Evolutionary conservation across 1,140 invertebrate genomes (phyloP), one percentile per base, ranked within the genome.

Genomic region (Drosophila azteca): DNA sequence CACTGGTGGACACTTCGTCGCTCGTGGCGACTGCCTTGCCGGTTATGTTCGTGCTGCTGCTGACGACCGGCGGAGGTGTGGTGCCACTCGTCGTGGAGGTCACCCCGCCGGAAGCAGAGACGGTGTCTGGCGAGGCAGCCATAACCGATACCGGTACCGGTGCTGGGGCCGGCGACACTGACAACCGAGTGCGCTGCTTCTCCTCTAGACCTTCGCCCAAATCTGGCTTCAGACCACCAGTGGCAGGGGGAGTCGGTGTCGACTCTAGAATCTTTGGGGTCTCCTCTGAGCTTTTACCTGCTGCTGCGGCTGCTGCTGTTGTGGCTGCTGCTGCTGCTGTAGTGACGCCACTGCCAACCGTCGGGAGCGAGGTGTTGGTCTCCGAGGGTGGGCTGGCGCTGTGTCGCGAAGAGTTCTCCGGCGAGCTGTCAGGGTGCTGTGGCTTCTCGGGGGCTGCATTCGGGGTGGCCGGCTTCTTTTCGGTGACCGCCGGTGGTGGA

Each of bases 71-170:
- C 43, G 90, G 90, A 8, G 90, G 65, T 29, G 70, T 85, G 52
- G 71, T 83, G 66, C 90, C 90, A 73, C 90, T 85, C 15, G 90
- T 91, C 13, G 90, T 91, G 22, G 90, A 91, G 1, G 90, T 91
- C 24, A 91, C 90, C n/a, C 81, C 82, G 11, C 67, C 85, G 11
- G 81, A 63, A 22, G 72, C 51, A 26, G 67, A 82, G 17, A 73
- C 72, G 1, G 66, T 77, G 46, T 90, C 90, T 6, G 90, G 73
- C 9, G 89, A 77, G 15, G 57, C 22, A 4, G 7, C 66, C 3
- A 13, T 31, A 35, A 68, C 24, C 3, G n/a, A 22, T 15, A 55
- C 67, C 0, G 51, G 43, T 0, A 11, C 9, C 35, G 65, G 62
- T n/a, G 41, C 35, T 15, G 66, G 66, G 9, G 64, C 15, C 24